A percentile compares a stretch with the other conserved stretches of the same genome.
Conservation (phyloP, 2,113 vertebrate genomes). For the human (Homo sapiens) region GRCh38 chr11:74597001-74597500, state of each 20-base stretch:
- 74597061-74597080: not conserved
- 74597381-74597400: not conserved
- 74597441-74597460: not conserved
- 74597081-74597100: not conserved
- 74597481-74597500: too few relatives aligned
- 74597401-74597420: not conserved
- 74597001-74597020: not conserved
- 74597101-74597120: not conserved
- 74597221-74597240: not conserved
- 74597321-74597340: not conserved
- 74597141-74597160: not conserved
- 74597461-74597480: too few relatives aligned
- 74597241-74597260: not conserved
- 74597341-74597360: not conserved
- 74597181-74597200: not conserved
- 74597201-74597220: not conserved
- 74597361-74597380: not conserved
- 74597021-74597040: not conserved
- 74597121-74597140: not conserved
- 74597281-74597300: not conserved
- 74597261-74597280: not conserved
- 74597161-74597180: not conserved
- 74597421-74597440: not conserved
- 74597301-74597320: not conserved
- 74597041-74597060: not conserved